These are phyloP conservation scores for Clamator glandarius DNA, from an alignment of 2,797 vertebrate genomes.

Conservation along the genomic window DNA sequence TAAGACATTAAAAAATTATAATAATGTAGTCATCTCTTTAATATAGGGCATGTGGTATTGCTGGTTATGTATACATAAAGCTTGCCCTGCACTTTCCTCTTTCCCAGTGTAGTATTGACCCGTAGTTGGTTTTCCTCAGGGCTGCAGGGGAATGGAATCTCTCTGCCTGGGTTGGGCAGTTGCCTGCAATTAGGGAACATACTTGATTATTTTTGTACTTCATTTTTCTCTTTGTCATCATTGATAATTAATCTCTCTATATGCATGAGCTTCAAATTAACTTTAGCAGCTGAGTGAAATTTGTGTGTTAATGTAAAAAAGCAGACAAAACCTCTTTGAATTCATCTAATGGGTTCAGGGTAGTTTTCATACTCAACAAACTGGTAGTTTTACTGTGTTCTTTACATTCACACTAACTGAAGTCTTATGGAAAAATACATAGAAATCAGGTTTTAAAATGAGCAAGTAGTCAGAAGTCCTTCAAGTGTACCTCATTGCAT, in stretches of 20 bases:
- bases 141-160: neutral
- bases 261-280: neutral
- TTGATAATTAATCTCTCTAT: neutral
- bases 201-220: neutral
- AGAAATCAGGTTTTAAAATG: neutral
- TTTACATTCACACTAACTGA: accelerated
- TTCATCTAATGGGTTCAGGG: neutral
- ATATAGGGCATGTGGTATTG: neutral
- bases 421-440: neutral
- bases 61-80: accelerated
- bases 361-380: neutral
- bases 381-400: neutral
- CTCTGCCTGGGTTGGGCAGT: neutral
- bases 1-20: neutral
- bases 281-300: neutral
- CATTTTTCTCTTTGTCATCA: neutral
- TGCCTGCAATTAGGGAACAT: neutral
- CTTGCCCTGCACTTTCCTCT: neutral
- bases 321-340: neutral
- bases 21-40: neutral
- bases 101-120: accelerated
- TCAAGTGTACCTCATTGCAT: neutral
- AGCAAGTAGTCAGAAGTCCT: neutral
- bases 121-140: neutral
- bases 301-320: neutral